Base-by-base conservation (phyloP, 2,797 vertebrate species). In the Silurus lanzhouensis region DNA sequence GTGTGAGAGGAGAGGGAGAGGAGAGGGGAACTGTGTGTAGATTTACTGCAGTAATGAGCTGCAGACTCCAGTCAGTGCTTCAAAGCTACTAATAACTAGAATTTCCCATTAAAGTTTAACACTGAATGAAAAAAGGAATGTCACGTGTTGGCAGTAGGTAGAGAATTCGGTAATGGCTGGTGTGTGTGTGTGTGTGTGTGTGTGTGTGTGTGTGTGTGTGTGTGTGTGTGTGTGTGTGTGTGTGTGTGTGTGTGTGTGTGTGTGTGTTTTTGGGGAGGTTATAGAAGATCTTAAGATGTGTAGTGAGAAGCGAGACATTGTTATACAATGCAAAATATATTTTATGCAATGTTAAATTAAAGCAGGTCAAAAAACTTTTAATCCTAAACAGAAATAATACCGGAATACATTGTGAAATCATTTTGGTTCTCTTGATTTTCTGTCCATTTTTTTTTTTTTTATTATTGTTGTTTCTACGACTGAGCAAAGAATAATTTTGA, bases 11-110 rank as follows among this genome's bases (percentile, higher is more conserved):
- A 25, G 68, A 25, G 60, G 31, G 14, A 83, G 64, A 52, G 48
- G 27, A 25, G 68, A 25, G 64, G 31, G 14, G 48, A 81, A 60
- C 61, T 13, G 61, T n/a, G 48, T 77, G 77, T 78, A 83, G 68
- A 60, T 83, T 84, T 68, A 71, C 82, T 75, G 60, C 22, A 9
- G 67, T 86, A 86, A 86, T 83, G 68, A 84, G 48, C 82, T 46
- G 60, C 82, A 80, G 85, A 60, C 68, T 71, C 64, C 38, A 44
- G 82, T 78, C 68, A 27, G 20, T 0, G 13, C 60, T 67, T 87
- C 85, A 87, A 87, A 83, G 76, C 31, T n/a, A 20, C 31, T 22
- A 55, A 78, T 31, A 83, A 79, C 66, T 80, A n/a, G 44, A 72
- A 57, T 80, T 80, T 46, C 48, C 46, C 6, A 64, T 66, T 17